phyloP scores from a whole-genome alignment of 2,797 vertebrate genomes.

The Notamacropus eugenii region DNA sequence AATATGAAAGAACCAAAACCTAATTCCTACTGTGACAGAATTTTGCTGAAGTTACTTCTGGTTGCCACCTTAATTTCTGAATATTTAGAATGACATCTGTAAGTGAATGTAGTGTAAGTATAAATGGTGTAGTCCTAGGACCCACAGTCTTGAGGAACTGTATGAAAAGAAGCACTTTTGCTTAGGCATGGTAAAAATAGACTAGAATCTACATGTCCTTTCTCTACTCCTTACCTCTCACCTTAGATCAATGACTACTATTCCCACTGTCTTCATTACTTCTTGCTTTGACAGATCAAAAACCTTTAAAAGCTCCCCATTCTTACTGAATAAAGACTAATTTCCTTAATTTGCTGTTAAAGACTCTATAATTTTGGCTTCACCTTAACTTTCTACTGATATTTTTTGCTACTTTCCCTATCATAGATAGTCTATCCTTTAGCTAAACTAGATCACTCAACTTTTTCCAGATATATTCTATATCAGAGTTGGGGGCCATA shows the following conservation, averaged over 20 bases:
- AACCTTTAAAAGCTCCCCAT: neutral
- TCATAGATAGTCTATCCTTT: no score
- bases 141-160: neutral
- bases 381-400: neutral
- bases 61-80: constrained; percentile 38
- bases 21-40: neutral
- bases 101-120: constrained; percentile 21
- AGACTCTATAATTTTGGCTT: neutral
- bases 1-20: constrained; percentile 37
- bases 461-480: neutral
- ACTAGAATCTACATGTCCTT: constrained; percentile 12
- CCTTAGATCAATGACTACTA: no score
- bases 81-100: constrained; percentile 3
- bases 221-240: neutral
- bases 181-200: no score
- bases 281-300: neutral
- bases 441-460: no score
- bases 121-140: neutral
- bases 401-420: neutral
- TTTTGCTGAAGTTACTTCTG: neutral
- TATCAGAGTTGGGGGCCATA: no score
- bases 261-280: no score
- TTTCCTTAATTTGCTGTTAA: neutral
- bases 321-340: neutral
- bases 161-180: no score